Percentiles rank a stretch among this genome's conserved stretches.
Evolutionary conservation across 2,888 invertebrate genomes (phyloP).

Genomic region (Pseudococcus viburni): DNA sequence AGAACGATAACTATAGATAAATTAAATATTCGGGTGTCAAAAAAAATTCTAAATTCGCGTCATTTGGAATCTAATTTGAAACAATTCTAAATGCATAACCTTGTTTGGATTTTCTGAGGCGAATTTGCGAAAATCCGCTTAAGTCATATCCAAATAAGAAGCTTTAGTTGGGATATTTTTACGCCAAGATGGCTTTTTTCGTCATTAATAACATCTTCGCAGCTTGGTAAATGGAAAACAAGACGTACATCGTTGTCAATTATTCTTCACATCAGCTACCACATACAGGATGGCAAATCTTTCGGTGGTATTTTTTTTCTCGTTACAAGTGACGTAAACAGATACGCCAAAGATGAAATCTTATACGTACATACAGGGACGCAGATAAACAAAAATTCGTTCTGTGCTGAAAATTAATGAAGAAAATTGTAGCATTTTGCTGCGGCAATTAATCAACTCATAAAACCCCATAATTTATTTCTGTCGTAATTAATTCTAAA

Average conservation of each 20-base stretch:
- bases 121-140: conserved; percentile 22
- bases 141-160: conserved; percentile 20
- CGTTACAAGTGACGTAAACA: background rate
- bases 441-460: conserved; percentile 36
- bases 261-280: conserved; percentile 5
- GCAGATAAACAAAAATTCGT: conserved; percentile 32
- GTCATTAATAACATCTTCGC: conserved; percentile 6
- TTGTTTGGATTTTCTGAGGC: background rate
- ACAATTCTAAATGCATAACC: conserved; percentile 8
- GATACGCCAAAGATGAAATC: conserved; percentile 13
- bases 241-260: conserved; percentile 21
- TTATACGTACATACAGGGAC: background rate
- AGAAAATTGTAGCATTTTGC: conserved; percentile 46
- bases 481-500: conserved; percentile 51
- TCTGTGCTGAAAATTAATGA: conserved; percentile 42
- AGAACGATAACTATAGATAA: background rate
- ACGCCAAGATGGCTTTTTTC: background rate
- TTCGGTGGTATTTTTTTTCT: background rate
- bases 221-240: background rate
- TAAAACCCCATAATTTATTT: conserved; percentile 54
- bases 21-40: background rate
- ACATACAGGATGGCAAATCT: background rate
- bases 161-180: conserved; percentile 1
- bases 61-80: background rate
- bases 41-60: background rate